Conservation (phyloP, 2,888 invertebrate genomes). For the Achlya flavicornis region DNA sequence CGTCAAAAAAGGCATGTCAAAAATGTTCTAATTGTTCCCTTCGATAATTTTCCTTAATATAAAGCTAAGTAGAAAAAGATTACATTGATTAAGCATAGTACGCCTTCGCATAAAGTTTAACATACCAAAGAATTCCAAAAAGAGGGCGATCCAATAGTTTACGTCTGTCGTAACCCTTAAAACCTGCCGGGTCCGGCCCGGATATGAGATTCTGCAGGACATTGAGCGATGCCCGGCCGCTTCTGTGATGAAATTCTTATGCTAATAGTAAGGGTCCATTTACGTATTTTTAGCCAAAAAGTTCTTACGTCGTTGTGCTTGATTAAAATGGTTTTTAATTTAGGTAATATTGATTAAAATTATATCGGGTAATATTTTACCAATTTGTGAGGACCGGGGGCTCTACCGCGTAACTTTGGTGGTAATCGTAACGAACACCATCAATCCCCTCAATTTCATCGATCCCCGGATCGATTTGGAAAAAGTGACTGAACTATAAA, state of each 20-base stretch:
- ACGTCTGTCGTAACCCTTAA: conserved; percentile 34
- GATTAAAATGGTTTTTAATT: neutral
- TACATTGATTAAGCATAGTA: neutral
- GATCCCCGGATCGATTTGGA: too few species aligned
- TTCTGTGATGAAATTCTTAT: conserved; percentile 45
- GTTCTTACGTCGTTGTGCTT: neutral
- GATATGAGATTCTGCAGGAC: conserved; percentile 48
- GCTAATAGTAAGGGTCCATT: conserved; percentile 27
- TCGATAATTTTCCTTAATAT: too few species aligned
- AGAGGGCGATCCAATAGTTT: conserved; percentile 36
- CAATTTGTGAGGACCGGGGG: too few species aligned
- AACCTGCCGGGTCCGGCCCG: conserved; percentile 33
- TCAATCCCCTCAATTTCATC: too few species aligned
- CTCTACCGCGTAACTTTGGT: too few species aligned
- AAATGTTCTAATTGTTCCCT: too few species aligned
- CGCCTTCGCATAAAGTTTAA: neutral
- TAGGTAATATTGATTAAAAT: neutral
- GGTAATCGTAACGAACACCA: too few species aligned
- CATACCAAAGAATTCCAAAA: conserved; percentile 4
- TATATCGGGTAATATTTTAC: too few species aligned
- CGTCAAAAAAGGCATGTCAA: too few species aligned
- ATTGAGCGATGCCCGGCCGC: conserved; percentile 43
- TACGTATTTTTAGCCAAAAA: neutral
- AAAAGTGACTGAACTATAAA: too few species aligned
- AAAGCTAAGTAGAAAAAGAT: neutral